phyloP scores from a whole-genome alignment of 2,113 vertebrate genomes.

The Platycercus adscitus region DNA sequence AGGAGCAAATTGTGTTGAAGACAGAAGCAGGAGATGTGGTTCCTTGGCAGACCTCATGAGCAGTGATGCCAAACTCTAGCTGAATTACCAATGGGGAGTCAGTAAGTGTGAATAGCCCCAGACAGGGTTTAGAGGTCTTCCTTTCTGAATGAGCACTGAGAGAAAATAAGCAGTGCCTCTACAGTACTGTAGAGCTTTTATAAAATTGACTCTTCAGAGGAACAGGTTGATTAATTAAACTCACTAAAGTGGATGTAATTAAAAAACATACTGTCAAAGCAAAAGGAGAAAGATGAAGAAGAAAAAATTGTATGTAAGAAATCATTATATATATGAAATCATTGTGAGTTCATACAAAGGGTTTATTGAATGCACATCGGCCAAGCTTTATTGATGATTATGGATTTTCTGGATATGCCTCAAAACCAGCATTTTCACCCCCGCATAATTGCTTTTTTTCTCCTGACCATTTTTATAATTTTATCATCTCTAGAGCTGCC shows the following conservation, averaged over 20 bases:
- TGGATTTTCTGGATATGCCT: conserved; percentile 51
- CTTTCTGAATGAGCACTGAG: background rate
- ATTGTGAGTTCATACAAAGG: conserved; percentile 41
- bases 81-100: conserved; percentile 53
- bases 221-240: conserved; percentile 57
- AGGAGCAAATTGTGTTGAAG: conserved; percentile 68
- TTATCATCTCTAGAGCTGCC: background rate
- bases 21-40: conserved; percentile 55
- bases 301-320: conserved; percentile 29
- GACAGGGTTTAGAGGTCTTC: conserved; percentile 56
- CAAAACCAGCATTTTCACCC: conserved; percentile 33
- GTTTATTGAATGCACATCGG: background rate
- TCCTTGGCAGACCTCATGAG: conserved; percentile 58
- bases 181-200: conserved; percentile 17
- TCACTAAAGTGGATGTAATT: conserved; percentile 37
- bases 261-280: conserved; percentile 44
- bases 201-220: conserved; percentile 31
- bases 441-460: background rate
- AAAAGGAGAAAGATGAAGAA: conserved; percentile 31
- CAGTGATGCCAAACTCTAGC: conserved; percentile 43
- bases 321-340: conserved; percentile 47
- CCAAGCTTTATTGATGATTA: conserved; percentile 42
- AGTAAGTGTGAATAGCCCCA: conserved; percentile 52
- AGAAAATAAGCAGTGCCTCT: conserved; percentile 25
- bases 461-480: background rate